A percentile compares a stretch with the other conserved stretches of the same genome.
phyloP scores from a whole-genome alignment of 1,140 invertebrate genomes.

The Elymnias hypermnestra region DNA sequence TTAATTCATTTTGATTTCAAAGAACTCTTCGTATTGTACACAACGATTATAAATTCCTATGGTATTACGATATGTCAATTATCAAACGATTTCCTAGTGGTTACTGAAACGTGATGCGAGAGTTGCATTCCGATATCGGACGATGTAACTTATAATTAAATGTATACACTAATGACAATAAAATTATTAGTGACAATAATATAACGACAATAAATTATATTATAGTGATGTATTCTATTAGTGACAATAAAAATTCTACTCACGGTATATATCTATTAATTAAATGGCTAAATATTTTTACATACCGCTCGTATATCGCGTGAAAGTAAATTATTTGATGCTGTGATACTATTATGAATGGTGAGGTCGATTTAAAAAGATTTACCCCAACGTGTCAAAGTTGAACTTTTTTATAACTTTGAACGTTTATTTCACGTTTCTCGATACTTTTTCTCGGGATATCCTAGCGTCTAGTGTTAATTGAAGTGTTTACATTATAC shows the following conservation, averaged over 20 bases:
- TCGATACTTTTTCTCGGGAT: constrained; percentile 58
- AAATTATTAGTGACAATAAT: constrained; percentile 22
- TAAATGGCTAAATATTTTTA: constrained; percentile 46
- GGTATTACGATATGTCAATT: constrained; percentile 8
- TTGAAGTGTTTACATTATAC: constrained; percentile 29
- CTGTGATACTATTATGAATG: constrained; percentile 56
- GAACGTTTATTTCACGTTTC: constrained; percentile 32
- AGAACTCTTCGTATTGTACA: too few relatives aligned
- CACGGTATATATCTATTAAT: constrained; percentile 6
- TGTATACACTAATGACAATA: constrained; percentile 11
- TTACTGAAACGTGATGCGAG: neutral
- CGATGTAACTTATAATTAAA: constrained; percentile 16
- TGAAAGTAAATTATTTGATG: constrained; percentile 48
- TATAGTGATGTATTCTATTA: constrained; percentile 1
- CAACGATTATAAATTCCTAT: too few relatives aligned
- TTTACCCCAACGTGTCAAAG: constrained; percentile 32
- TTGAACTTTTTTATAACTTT: constrained; percentile 35
- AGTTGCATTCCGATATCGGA: constrained; percentile 15
- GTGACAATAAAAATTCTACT: constrained; percentile 6
- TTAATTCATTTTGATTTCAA: too few relatives aligned
- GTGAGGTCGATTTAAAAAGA: constrained; percentile 28
- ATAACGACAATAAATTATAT: constrained; percentile 4
- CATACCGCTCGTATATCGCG: constrained; percentile 40
- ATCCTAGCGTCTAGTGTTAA: constrained; percentile 23
- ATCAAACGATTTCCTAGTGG: neutral